Base-by-base conservation (phyloP, 2,113 vertebrate genomes). In the Ceratotherium simum region DNA sequence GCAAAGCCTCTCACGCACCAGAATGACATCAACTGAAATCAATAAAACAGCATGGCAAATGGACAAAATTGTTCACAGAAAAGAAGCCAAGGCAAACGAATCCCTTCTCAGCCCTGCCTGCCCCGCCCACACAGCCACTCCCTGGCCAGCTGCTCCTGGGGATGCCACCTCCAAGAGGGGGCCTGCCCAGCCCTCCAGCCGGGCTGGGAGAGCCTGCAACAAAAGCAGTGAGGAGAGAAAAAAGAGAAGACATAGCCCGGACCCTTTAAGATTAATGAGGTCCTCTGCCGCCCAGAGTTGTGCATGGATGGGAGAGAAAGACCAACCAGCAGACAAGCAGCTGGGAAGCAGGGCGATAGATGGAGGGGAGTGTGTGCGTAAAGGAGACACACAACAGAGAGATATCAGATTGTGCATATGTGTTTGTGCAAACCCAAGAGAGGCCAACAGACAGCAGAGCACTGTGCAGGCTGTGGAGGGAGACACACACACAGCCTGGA, bases 61-160 rank as follows among this genome's bases (percentile, higher is more conserved):
- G 54, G 62, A 97, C 89, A 96, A 93, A 91, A 92, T 67, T 95
- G 46, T 42, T 81, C 87, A 87, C 51, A 80, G 51, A 95, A 85
- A 91, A 82, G 73, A 54, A 94, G 90, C 79, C 90, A 96, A 96
- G 46, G 54, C 91, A 93, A 84, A 97, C 72, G 95, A 90, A 97
- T 72, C n/a, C 65, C 54, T 95, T 67, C 96, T 72, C 95, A 85
- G 78, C 46, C 64, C 58, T 51, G 76, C 75, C 48, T 65, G 85
- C 73, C 93, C 91, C 80, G 96, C 83, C 88, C 95, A 84, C 64
- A 84, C 64, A 27, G 51, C n/a, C 36, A 5, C 69, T 70, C 46
- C 70, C 56, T 14, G 2, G n/a, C 91, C 93, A 90, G 90, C 64
- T 92, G 54, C 33, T 84, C 70, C 62, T 10, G 1, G 12, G 23